Percentiles rank a stretch among this genome's conserved stretches.
phyloP scores from a whole-genome alignment of 1,140 invertebrate genomes.

The Bombus difficillimus region DNA sequence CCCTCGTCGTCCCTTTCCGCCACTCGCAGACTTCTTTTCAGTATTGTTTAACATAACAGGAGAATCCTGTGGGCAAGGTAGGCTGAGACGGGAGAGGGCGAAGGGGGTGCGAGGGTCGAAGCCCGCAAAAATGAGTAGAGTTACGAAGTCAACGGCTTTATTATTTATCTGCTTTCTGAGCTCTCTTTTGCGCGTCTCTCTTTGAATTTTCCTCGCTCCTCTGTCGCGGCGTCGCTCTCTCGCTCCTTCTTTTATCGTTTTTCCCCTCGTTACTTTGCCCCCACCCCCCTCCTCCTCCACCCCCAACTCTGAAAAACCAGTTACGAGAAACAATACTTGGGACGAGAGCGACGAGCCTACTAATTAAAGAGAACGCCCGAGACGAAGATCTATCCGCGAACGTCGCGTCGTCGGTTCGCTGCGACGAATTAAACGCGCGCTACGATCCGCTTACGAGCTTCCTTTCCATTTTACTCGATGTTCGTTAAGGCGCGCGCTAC shows the following conservation, averaged over 20 bases:
- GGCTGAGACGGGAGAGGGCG: background rate
- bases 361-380: slow-evolving; percentile 39
- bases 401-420: background rate
- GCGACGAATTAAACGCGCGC: slow-evolving; percentile 2
- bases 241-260: background rate
- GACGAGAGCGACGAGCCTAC: slow-evolving; percentile 1
- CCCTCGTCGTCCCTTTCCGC: too few relatives aligned
- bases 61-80: background rate
- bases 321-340: slow-evolving; percentile 50
- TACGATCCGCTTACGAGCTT: too few relatives aligned
- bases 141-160: slow-evolving; percentile 48
- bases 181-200: background rate
- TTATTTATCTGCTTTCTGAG: slow-evolving; percentile 53
- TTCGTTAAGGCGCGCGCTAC: background rate
- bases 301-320: slow-evolving; percentile 2
- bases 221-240: background rate
- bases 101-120: background rate
- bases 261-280: background rate
- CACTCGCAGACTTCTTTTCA: slow-evolving; percentile 36
- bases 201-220: slow-evolving; percentile 1
- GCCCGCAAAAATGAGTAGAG: slow-evolving; percentile 39
- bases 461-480: background rate
- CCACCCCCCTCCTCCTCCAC: too few relatives aligned
- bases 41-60: slow-evolving; percentile 55
- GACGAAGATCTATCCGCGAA: background rate